These are phyloP conservation scores for Mastomys coucha DNA, from an alignment of 2,113 vertebrate species.

Conservation along the genomic window DNA sequence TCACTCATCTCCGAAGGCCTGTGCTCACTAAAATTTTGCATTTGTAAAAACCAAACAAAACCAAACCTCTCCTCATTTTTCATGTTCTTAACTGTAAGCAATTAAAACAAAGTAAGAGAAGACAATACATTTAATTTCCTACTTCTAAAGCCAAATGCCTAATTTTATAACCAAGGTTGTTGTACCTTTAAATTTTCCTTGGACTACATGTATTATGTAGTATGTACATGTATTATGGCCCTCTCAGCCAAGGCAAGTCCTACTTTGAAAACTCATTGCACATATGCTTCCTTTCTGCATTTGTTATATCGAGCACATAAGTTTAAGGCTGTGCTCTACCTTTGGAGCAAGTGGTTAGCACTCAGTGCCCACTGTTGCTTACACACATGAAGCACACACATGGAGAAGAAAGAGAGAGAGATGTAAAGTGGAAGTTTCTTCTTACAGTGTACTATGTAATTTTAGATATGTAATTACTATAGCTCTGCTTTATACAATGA, in stretches of 20 bases:
- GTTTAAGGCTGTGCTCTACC: not conserved
- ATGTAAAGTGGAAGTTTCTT: conserved; percentile 54
- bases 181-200: not conserved
- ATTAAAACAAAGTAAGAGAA: conserved; percentile 20
- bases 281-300: not conserved
- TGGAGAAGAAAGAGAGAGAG: not conserved
- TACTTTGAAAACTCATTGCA: conserved; percentile 53
- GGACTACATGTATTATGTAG: not conserved
- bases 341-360: not conserved
- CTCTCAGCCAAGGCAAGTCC: not conserved
- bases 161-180: not conserved
- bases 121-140: not conserved
- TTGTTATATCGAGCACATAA: not conserved
- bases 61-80: not conserved
- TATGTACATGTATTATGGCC: not conserved
- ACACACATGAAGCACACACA: not conserved
- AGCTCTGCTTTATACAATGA: conserved; percentile 20
- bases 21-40: not conserved
- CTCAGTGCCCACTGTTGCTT: not conserved
- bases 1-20: not conserved
- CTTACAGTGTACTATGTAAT: conserved; percentile 42
- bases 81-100: not conserved
- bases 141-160: conserved; percentile 31
- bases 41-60: not conserved
- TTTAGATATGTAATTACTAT: conserved; percentile 22